A percentile compares a stretch with the other conserved stretches of the same genome.
Evolutionary conservation across 2,113 vertebrate species (phyloP).

Genomic region (Zeus faber): DNA sequence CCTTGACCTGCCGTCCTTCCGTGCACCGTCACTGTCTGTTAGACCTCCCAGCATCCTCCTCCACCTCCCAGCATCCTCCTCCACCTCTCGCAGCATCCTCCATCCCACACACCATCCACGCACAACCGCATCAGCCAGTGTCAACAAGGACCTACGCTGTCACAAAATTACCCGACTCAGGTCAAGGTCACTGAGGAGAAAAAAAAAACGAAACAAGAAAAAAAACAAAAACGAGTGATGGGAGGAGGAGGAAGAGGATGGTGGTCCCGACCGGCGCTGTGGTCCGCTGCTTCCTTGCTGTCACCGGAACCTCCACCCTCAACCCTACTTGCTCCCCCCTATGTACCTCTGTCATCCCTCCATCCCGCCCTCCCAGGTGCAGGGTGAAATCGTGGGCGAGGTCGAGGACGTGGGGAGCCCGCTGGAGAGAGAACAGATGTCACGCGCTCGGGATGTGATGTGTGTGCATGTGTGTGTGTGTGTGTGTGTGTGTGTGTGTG

Average conservation of each 20-base stretch:
- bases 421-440: conserved; percentile 73
- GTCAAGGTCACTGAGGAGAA: conserved; percentile 59
- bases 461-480: conserved; percentile 18
- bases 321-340: neutral
- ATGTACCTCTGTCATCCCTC: neutral
- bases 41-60: no score
- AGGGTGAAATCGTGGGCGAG: conserved; percentile 53
- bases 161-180: conserved; percentile 51
- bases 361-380: conserved; percentile 47
- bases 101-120: conserved; percentile 29
- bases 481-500: conserved; percentile 18
- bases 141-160: conserved; percentile 52
- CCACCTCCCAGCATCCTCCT: conserved; percentile 7
- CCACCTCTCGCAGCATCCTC: conserved; percentile 28
- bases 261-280: conserved; percentile 59
- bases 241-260: conserved; percentile 37
- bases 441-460: conserved; percentile 53
- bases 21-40: neutral
- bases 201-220: conserved; percentile 10
- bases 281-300: conserved; percentile 43
- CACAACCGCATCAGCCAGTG: conserved; percentile 44
- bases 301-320: no score
- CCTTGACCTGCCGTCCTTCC: neutral
- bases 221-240: no score
- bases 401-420: conserved; percentile 65